Base-by-base conservation (phyloP, 2,113 vertebrate genomes). In the Nymphicus hollandicus region DNA sequence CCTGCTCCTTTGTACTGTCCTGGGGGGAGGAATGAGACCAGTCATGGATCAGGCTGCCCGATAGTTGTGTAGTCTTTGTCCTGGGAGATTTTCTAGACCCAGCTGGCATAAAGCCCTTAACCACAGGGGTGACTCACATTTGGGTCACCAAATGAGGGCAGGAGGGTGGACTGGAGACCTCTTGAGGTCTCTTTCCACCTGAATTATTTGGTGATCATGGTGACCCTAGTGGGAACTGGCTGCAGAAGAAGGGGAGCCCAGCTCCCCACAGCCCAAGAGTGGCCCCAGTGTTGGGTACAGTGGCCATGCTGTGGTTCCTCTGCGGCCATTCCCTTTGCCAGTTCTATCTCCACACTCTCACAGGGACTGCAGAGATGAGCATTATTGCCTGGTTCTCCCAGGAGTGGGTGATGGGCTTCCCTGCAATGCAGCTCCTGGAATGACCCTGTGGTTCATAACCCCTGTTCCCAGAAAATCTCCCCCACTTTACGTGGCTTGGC, bases 261-360 rank as follows among this genome's bases (percentile, higher is more conserved):
- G 72, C 52, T 68, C 8, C 29, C 25, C 31, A 9, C n/a, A 25
- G 6, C 31, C 46, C 25, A 19, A 25, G 43, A 16, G 52, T 5
- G n/a, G 18, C 50, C 17, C 7, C 5, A 12, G 43, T 12, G 52
- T 15, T 28, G 64, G 17, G 64, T 23, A 17, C 14, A 1, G 7
- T 33, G 64, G 27, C 73, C 1, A 0, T 9, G 16, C 41, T 1
- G 9, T 17, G 24, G 58, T 35, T 56, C 17, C 76, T 72, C 43
- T 43, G 58, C 0, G 2, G 66, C 41, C 29, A 2, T n/a, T n/a
- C 7, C 9, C 46, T 37, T 65, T 76, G 9, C 17, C 33, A 31
- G 35, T 13, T 18, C 15, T n/a, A 1, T 17, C 17, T 11, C 14
- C 37, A 6, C 0, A 2, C 31, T 31, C 35, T 50, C 9, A 20